Percentiles rank a stretch among this genome's conserved stretches.
Conservation (phyloP, 1,140 invertebrate species). For the Calephelis virginiensis region DNA sequence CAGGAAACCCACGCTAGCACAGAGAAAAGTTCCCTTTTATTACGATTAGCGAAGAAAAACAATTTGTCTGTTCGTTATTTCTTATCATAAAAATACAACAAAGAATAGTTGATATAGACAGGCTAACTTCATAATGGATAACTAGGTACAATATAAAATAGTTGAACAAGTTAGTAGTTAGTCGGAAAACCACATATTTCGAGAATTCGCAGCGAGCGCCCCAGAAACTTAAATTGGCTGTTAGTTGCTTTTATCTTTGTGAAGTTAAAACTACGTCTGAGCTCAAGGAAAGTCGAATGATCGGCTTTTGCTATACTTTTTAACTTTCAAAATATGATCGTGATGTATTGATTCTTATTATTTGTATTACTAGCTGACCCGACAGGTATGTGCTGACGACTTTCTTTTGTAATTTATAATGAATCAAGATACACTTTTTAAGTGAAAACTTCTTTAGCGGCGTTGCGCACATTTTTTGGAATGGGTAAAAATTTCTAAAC, state of each 20-base stretch:
- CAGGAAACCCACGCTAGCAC: too few relatives aligned
- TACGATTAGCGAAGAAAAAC: too few relatives aligned
- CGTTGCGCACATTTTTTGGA: too few relatives aligned
- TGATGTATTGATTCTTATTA: neutral
- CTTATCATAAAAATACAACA: too few relatives aligned
- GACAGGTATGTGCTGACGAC: too few relatives aligned
- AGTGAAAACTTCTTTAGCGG: too few relatives aligned
- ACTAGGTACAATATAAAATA: constrained; percentile 5
- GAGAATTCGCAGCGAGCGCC: constrained; percentile 29
- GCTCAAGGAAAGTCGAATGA: constrained; percentile 27
- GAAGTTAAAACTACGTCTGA: constrained; percentile 40
- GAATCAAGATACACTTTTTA: too few relatives aligned
- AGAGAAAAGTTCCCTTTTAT: too few relatives aligned
- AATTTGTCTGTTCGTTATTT: too few relatives aligned
- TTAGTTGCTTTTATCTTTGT: constrained; percentile 56
- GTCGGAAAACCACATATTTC: constrained; percentile 31
- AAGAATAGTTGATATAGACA: neutral
- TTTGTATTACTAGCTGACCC: too few relatives aligned
- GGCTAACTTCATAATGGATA: neutral
- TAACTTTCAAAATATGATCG: constrained; percentile 19
- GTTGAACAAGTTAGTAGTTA: constrained; percentile 4
- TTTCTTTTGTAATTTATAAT: too few relatives aligned
- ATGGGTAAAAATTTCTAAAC: too few relatives aligned
- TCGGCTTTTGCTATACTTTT: constrained; percentile 32
- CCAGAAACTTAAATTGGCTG: constrained; percentile 59